phyloP scores from a whole-genome alignment of 2,797 vertebrate genomes.

The Etheostoma perlongum region DNA sequence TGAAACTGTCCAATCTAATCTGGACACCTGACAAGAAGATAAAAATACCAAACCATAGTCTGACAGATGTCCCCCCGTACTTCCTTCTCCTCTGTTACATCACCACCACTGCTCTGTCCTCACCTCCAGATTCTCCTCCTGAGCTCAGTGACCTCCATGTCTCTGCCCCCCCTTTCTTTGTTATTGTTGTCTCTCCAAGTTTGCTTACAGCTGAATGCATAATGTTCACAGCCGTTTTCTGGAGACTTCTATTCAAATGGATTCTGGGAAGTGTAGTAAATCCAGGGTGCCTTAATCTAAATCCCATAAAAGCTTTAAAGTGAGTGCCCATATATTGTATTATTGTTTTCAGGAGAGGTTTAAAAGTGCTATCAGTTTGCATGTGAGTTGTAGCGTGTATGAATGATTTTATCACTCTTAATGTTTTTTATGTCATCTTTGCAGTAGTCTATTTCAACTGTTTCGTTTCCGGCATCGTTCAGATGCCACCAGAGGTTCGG shows the following conservation, averaged over 20 bases:
- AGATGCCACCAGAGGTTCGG: no score
- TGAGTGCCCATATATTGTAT: not conserved
- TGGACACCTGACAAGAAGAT: not conserved
- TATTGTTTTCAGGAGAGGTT: not conserved
- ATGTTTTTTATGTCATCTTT: no score
- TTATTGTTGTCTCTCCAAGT: not conserved
- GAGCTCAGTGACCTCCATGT: not conserved
- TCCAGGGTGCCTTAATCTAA: no score
- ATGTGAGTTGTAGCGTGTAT: no score
- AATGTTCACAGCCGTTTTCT: not conserved
- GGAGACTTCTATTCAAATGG: not conserved
- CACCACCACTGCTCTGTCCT: not conserved
- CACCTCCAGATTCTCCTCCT: constrained; percentile 13
- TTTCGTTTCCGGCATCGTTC: no score
- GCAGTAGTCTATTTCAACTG: no score
- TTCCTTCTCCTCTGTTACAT: not conserved
- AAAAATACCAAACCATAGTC: not conserved
- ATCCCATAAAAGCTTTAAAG: not conserved
- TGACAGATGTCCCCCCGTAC: not conserved
- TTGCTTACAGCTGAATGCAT: not conserved
- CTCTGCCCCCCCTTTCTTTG: not conserved
- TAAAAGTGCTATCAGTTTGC: not conserved
- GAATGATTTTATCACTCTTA: no score
- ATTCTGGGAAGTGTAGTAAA: not conserved
- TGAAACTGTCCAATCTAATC: not conserved